Evolutionary conservation across 2,113 vertebrate genomes (phyloP).

Genomic region (Tinamus guttatus): DNA sequence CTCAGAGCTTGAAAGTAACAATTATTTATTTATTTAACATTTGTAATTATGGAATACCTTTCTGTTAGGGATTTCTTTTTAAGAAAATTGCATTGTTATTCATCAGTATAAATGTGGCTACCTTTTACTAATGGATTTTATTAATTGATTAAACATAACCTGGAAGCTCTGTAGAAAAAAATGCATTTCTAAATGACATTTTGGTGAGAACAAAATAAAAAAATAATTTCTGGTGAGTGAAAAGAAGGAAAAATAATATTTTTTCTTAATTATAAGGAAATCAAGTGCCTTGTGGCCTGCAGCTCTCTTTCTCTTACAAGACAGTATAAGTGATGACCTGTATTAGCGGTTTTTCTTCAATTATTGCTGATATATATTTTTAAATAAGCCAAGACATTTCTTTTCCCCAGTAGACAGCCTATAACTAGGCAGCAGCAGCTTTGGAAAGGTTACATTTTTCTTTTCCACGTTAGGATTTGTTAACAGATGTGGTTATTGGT

Average conservation of each 20-base stretch:
- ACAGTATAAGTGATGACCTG: neutral
- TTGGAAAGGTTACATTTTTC: slow-evolving; percentile 25
- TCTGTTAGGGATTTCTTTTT: neutral
- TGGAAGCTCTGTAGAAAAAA: neutral
- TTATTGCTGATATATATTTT: neutral
- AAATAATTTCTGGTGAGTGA: neutral
- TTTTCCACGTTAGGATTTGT: slow-evolving; percentile 34
- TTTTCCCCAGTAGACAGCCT: neutral
- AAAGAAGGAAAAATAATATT: neutral
- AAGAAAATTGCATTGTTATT: neutral
- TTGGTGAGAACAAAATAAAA: neutral
- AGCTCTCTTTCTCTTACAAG: neutral
- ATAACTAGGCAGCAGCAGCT: slow-evolving; percentile 2
- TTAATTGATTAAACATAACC: neutral
- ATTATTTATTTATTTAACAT: neutral
- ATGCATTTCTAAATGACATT: neutral
- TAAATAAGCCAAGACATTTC: neutral
- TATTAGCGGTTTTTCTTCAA: neutral
- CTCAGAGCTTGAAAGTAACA: neutral
- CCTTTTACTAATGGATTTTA: neutral
- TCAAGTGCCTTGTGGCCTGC: neutral
- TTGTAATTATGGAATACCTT: neutral
- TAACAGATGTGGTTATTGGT: slow-evolving; percentile 67
- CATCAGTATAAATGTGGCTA: neutral
- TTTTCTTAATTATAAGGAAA: neutral